Evolutionary conservation across 2,113 vertebrate species (phyloP), one percentile per base, ranked within the genome.

Genomic region (Cygnus atratus): DNA sequence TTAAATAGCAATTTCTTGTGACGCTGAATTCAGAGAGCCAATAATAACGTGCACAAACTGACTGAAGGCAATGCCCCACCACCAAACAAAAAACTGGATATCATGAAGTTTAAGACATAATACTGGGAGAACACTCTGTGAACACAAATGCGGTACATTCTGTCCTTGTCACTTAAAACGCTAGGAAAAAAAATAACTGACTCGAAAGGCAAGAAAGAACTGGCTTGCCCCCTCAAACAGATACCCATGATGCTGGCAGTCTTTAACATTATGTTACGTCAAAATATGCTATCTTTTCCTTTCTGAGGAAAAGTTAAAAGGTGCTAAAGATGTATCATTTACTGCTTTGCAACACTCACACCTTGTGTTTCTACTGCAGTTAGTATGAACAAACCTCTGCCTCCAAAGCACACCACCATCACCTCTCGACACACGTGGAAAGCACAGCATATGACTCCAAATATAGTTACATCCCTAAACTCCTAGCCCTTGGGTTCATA

Each of bases 31-130:
- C 62, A 59, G 50, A 79, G 26, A 66, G 31, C 21, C 31, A 31
- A 10, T 48, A 59, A 78, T 9, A 67, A 13, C 31, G 16, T 5
- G 5, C 24, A 63, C 26, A 39, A 75, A 73, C 68, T 50, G n/a
- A 31, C 70, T 6, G 25, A 70, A 58, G 41, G 37, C 35, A 66
- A n/a, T 19, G 3, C 9, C 20, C 43, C 10, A 9, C 19, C 10
- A 18, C n/a, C 44, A 62, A 11, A 39, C 13, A 1, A 10, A 2
- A 67, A 62, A 43, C 8, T 3, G 9, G 4, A 0, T 44, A 78
- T 19, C 84, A 73, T 24, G 68, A 48, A 43, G 7, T 62, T 83
- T 58, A 81, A 84, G 54, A 37, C 19, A 37, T 37, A 78, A 75
- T 14, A 59, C 10, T 62, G 41, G 41, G 83, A 50, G 21, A 76